Percentiles rank a stretch among this genome's conserved stretches.
Evolutionary conservation across 2,888 invertebrate species (phyloP).

Genomic region (Blera fallax): DNA sequence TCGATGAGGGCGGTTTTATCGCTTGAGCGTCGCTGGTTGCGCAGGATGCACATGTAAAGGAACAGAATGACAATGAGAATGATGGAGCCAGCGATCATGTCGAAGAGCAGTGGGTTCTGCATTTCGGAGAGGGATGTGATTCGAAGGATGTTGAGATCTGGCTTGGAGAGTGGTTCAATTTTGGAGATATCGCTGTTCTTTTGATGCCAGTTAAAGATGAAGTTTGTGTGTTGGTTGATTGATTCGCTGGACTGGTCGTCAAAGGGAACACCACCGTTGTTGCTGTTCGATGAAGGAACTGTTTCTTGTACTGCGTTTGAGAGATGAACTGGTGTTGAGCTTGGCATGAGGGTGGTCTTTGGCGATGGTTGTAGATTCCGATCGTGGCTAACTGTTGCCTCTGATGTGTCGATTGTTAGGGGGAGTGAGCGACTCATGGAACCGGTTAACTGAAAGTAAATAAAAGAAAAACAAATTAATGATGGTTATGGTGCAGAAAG

Average conservation of each 20-base stretch:
- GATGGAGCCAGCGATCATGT: slow-evolving; percentile 75
- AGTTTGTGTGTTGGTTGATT: slow-evolving; percentile 74
- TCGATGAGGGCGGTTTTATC: slow-evolving; percentile 77
- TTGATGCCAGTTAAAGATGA: slow-evolving; percentile 75
- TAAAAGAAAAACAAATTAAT: not conserved
- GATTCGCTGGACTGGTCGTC: slow-evolving; percentile 74
- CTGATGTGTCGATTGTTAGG: slow-evolving; percentile 79
- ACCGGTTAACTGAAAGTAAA: slow-evolving; percentile 77
- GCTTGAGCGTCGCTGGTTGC: slow-evolving; percentile 73
- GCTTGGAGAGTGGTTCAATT: slow-evolving; percentile 75
- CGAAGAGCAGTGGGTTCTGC: slow-evolving; percentile 76
- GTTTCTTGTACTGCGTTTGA: slow-evolving; percentile 52
- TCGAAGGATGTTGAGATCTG: slow-evolving; percentile 75
- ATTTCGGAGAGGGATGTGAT: slow-evolving; percentile 75
- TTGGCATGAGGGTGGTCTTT: slow-evolving; percentile 40
- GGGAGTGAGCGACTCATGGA: slow-evolving; percentile 80
- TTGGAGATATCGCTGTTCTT: slow-evolving; percentile 75
- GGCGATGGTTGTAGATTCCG: slow-evolving; percentile 24
- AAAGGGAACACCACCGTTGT: slow-evolving; percentile 59
- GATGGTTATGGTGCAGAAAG: no score
- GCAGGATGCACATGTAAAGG: slow-evolving; percentile 74
- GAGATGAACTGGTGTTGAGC: slow-evolving; percentile 32
- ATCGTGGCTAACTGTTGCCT: slow-evolving; percentile 73
- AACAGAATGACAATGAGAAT: slow-evolving; percentile 74
- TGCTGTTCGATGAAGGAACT: slow-evolving; percentile 54